Conservation (phyloP, 2,797 vertebrate genomes). For the Sciurus vulgaris region DNA sequence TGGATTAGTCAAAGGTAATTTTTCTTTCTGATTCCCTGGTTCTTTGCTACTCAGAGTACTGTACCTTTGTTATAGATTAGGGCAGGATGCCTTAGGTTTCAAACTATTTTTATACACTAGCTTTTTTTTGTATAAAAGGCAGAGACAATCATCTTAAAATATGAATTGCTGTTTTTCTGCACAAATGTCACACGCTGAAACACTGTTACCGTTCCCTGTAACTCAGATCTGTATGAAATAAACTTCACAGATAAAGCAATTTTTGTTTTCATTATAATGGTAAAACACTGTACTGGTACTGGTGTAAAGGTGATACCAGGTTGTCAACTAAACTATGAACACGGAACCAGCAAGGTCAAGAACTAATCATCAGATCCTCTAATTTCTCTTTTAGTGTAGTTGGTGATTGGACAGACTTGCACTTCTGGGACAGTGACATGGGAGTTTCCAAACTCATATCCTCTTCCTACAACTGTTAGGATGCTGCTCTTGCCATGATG, state of each 20-base stretch:
- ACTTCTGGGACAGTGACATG: neutral
- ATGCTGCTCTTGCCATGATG: neutral
- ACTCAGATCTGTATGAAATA: constrained; percentile 93
- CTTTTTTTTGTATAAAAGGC: constrained; percentile 89
- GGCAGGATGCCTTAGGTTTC: constrained; percentile 93
- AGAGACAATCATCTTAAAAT: constrained; percentile 94
- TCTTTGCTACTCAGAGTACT: constrained; percentile 75
- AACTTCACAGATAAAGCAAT: constrained; percentile 92
- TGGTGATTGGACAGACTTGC: neutral
- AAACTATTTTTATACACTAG: constrained; percentile 90
- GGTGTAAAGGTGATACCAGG: neutral
- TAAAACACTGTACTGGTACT: neutral
- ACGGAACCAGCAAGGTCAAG: neutral
- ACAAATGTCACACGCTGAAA: constrained; percentile 87
- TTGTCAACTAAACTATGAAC: neutral
- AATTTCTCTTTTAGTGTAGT: neutral
- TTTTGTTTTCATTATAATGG: constrained; percentile 69
- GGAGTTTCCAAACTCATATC: neutral
- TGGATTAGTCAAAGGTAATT: constrained; percentile 62
- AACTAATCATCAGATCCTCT: neutral
- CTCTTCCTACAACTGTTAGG: neutral
- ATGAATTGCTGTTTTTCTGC: constrained; percentile 87
- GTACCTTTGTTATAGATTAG: constrained; percentile 89
- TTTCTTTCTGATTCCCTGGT: constrained; percentile 41
- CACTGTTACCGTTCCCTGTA: constrained; percentile 91